A percentile compares a stretch with the other conserved stretches of the same genome.
These are phyloP conservation scores for Galendromus occidentalis DNA, from an alignment of 1,140 invertebrate genomes.

Conservation along the genomic window DNA sequence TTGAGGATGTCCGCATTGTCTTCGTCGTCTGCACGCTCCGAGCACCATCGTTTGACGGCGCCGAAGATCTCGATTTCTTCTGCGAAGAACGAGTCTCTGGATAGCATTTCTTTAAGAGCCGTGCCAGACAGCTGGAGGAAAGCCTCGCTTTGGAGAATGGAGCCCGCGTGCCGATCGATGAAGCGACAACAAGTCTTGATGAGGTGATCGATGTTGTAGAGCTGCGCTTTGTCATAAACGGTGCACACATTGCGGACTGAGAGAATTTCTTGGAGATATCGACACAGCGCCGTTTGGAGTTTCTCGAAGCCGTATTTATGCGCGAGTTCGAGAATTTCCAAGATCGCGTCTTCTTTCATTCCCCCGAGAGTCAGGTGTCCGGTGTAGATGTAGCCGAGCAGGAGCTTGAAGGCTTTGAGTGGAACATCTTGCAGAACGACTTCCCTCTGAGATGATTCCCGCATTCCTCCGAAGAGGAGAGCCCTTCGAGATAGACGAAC, in stretches of 20 bases:
- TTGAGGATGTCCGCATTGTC: conserved; percentile 20
- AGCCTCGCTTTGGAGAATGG: conserved; percentile 58
- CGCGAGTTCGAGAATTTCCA: conserved; percentile 67
- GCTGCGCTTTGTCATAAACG: conserved; percentile 68
- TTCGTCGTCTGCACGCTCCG: conserved; percentile 26
- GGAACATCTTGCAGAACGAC: conserved; percentile 65
- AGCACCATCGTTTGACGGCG: conserved; percentile 64
- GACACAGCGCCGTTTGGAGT: conserved; percentile 69
- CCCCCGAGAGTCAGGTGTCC: conserved; percentile 57
- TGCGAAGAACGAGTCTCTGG: conserved; percentile 83
- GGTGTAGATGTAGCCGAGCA: conserved; percentile 88
- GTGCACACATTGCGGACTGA: conserved; percentile 71
- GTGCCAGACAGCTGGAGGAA: conserved; percentile 58
- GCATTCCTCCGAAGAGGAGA: conserved; percentile 77
- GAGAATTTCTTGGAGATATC: conserved; percentile 69
- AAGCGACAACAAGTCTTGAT: conserved; percentile 43
- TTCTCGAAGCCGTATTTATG: conserved; percentile 88
- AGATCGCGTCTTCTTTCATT: conserved; percentile 46
- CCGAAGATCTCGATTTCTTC: conserved; percentile 85
- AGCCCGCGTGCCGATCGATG: conserved; percentile 65
- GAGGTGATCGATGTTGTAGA: conserved; percentile 43
- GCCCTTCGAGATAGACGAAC: conserved; percentile 32
- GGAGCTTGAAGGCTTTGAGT: conserved; percentile 64
- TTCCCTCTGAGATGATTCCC: conserved; percentile 57
- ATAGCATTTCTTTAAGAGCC: conserved; percentile 47